These are phyloP conservation scores for Solenopsis invicta DNA, from an alignment of 1,140 invertebrate species.

Conservation along the genomic window DNA sequence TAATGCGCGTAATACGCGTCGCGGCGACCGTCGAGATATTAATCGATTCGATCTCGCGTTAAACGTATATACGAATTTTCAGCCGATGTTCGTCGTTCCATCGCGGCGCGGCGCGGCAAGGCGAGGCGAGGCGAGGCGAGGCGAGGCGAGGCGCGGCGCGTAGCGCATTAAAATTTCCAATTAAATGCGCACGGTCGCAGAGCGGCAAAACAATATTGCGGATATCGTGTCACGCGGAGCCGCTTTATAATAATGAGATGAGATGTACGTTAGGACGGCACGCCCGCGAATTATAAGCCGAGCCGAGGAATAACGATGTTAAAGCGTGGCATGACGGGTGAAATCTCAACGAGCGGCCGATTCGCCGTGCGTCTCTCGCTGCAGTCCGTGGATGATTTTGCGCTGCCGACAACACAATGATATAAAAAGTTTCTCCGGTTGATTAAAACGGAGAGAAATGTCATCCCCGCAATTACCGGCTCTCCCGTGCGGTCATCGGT, in stretches of 20 bases:
- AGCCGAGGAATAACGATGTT: slow-evolving; percentile 55
- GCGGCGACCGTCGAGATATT: slow-evolving; percentile 22
- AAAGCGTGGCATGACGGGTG: slow-evolving; percentile 60
- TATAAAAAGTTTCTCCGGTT: slow-evolving; percentile 38
- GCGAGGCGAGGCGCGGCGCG: neutral
- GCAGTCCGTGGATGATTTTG: slow-evolving; percentile 13
- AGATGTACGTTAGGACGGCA: slow-evolving; percentile 27
- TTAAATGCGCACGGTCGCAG: neutral
- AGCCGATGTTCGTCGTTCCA: slow-evolving; percentile 5
- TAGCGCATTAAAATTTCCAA: slow-evolving; percentile 15
- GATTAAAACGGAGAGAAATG: slow-evolving; percentile 60
- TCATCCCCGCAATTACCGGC: slow-evolving; percentile 38
- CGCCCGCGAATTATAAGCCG: slow-evolving; percentile 43
- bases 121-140: too few relatives aligned
- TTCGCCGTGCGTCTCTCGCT: slow-evolving; percentile 44
- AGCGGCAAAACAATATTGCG: neutral
- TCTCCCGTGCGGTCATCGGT: neutral
- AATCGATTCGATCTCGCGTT: neutral
- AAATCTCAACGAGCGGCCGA: slow-evolving; percentile 58
- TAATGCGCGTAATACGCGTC: neutral
- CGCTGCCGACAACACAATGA: slow-evolving; percentile 23
- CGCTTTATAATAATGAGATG: slow-evolving; percentile 8
- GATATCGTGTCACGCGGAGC: neutral
- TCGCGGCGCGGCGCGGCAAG: neutral
- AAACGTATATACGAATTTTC: neutral